phyloP scores from a whole-genome alignment of 2,888 invertebrate species.

The Drosophila niveifrons region DNA sequence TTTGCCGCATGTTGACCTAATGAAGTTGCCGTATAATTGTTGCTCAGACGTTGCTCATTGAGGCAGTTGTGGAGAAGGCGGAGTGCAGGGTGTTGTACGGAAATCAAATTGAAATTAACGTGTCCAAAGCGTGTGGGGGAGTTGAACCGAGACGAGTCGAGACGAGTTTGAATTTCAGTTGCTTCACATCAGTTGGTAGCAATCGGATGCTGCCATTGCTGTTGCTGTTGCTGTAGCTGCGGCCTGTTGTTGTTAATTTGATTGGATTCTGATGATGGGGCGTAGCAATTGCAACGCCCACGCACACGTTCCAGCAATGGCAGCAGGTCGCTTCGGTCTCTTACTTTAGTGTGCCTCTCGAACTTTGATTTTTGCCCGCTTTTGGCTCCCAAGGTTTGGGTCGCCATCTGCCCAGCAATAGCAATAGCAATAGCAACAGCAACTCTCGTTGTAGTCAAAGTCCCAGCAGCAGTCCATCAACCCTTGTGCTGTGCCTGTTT shows the following conservation, averaged over 20 bases:
- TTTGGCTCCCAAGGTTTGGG: slow-evolving; percentile 3
- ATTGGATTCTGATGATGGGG: slow-evolving; percentile 85
- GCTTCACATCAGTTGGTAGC: slow-evolving; percentile 26
- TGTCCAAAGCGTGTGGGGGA: slow-evolving; percentile 45
- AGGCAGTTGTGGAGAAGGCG: slow-evolving; percentile 15
- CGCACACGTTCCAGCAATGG: slow-evolving; percentile 75
- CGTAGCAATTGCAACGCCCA: slow-evolving; percentile 82
- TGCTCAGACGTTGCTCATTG: slow-evolving; percentile 68
- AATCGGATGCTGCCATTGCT: slow-evolving; percentile 47
- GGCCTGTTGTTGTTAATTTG: slow-evolving; percentile 84
- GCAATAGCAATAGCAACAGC: slow-evolving; percentile 36
- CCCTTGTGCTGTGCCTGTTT: slow-evolving; percentile 67
- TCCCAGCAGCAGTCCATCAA: slow-evolving; percentile 27
- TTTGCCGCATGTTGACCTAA: slow-evolving; percentile 82
- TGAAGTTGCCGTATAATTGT: slow-evolving; percentile 83
- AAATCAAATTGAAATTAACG: slow-evolving; percentile 85
- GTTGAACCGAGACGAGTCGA: slow-evolving; percentile 13
- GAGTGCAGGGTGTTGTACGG: slow-evolving; percentile 55
- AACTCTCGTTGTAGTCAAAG: slow-evolving; percentile 8
- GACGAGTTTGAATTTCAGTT: slow-evolving; percentile 58
- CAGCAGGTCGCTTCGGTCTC: slow-evolving; percentile 57
- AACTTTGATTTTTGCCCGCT: slow-evolving; percentile 74
- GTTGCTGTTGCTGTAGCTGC: slow-evolving; percentile 75
- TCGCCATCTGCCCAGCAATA: slow-evolving; percentile 14
- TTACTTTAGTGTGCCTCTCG: slow-evolving; percentile 70